Evolutionary conservation across 2,888 invertebrate genomes (phyloP).

Genomic region (Eupithecia insigniata): DNA sequence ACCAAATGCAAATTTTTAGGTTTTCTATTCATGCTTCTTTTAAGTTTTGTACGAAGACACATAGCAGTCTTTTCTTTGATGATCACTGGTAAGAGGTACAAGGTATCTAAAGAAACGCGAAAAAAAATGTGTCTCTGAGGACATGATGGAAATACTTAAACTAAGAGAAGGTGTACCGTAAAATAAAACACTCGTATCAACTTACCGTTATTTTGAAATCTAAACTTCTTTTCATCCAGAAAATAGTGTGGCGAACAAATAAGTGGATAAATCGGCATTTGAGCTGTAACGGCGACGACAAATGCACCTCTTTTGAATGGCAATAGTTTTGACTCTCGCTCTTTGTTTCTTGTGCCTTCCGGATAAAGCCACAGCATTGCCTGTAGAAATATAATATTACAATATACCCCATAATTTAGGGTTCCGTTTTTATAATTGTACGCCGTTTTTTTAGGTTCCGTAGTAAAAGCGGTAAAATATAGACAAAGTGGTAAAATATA

Average conservation of each 20-base stretch:
- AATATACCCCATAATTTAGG: too few species aligned
- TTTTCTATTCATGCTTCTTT: too few species aligned
- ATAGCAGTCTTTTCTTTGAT: too few species aligned
- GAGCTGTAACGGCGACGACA: slow-evolving; percentile 86
- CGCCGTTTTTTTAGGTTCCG: background rate
- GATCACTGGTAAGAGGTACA: too few species aligned
- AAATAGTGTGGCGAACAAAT: slow-evolving; percentile 87
- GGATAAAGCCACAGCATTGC: slow-evolving; percentile 88
- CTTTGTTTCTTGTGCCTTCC: slow-evolving; percentile 87
- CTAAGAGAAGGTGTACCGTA: background rate
- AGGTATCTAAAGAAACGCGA: too few species aligned
- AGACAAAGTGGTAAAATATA: background rate
- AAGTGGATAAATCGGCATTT: slow-evolving; percentile 87
- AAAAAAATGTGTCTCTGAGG: too few species aligned
- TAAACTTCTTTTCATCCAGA: slow-evolving; percentile 72
- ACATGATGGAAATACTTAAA: too few species aligned
- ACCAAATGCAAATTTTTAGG: too few species aligned
- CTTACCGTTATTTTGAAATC: slow-evolving; percentile 63
- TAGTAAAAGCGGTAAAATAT: background rate
- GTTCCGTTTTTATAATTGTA: too few species aligned
- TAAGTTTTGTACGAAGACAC: too few species aligned
- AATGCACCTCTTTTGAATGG: slow-evolving; percentile 91
- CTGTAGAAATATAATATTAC: slow-evolving; percentile 62
- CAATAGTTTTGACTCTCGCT: slow-evolving; percentile 74
- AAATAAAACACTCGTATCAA: background rate